These are phyloP conservation scores for Ridgeia piscesae DNA, from an alignment of 1,140 invertebrate genomes.

Conservation along the genomic window DNA sequence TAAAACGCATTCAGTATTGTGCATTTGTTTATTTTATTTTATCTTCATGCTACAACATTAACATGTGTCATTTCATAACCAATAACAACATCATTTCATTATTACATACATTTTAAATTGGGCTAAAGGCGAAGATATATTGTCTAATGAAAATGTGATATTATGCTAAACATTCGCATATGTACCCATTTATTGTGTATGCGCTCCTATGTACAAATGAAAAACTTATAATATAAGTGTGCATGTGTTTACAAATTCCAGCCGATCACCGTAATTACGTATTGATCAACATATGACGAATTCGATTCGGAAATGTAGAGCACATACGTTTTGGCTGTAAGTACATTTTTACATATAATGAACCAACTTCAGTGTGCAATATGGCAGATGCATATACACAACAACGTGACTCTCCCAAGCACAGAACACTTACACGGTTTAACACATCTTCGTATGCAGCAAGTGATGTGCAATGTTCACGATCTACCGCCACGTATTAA, in stretches of 20 bases:
- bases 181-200: not conserved
- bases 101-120: not conserved
- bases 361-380: too few species aligned
- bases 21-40: too few species aligned
- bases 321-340: not conserved
- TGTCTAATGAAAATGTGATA: not conserved
- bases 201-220: not conserved
- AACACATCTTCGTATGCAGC: not conserved
- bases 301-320: not conserved
- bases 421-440: not conserved
- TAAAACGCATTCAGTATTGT: not conserved
- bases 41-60: too few species aligned
- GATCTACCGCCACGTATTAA: not conserved
- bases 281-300: not conserved
- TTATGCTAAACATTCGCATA: not conserved
- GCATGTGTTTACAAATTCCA: not conserved
- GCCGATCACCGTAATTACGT: too few species aligned
- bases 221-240: not conserved
- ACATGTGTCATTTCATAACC: not conserved
- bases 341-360: too few species aligned
- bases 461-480: not conserved
- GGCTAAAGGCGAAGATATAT: not conserved
- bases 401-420: too few species aligned
- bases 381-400: too few species aligned
- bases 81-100: not conserved